Base-by-base conservation (phyloP, 2,113 vertebrate genomes). In the Aptenodytes patagonicus region DNA sequence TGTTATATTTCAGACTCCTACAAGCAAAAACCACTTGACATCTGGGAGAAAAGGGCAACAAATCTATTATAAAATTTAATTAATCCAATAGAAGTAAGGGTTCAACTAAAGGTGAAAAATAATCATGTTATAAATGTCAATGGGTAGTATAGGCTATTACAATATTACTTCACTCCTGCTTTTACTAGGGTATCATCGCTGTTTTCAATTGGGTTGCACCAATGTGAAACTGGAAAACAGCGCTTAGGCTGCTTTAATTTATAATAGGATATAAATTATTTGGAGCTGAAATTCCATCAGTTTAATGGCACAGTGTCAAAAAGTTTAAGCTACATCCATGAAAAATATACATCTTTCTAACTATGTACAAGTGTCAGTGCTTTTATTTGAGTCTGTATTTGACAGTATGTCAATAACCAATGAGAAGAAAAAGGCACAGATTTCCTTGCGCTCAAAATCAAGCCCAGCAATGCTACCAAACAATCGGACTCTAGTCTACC, bases 101-200 rank as follows among this genome's bases (percentile, higher is more conserved):
- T 96, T 94, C 93, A 97, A 38, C 65, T 73, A n/a, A 87, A 96
- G 90, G 62, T 72, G 60, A 94, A 93, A 91, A 93, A 62, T 42
- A 54, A 85, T 83, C 17, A 77, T 15, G 22, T 40, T 90, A 65
- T 46, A 93, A 96, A 88, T 83, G 42, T 69, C 82, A 92, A 24
- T 71, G 62, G 26, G 49, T 69, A 88, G 46, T 40, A 83, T 29
- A 75, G 64, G 42, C 78, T 76, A 83, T 72, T 80, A 49, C 36
- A 83, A 17, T 32, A 73, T 54, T 58, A 26, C 47, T 90, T 95
- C 83, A 66, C 40, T 90, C 25, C 75, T 72, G 54, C 19, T 93
- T 93, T 83, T 91, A 52, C 66, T 38, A 61, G 21, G 31, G 9
- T 76, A 72, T 71, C 28, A 54, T 44, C 4, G 12, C 49, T 76